These are phyloP conservation scores for Melanaphis sacchari DNA, from an alignment of 1,140 invertebrate species.

Conservation along the genomic window DNA sequence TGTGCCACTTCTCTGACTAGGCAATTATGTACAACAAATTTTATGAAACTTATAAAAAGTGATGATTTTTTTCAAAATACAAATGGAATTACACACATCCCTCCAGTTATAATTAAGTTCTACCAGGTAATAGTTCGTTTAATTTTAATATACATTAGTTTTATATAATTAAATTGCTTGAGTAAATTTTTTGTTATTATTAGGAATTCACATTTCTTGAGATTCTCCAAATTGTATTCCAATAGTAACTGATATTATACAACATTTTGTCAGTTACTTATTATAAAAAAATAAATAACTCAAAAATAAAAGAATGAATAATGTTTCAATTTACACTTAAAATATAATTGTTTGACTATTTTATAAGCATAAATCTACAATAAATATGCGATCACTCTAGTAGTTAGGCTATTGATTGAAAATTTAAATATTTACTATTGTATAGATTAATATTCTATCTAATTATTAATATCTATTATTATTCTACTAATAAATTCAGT, in stretches of 20 bases:
- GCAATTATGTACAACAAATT: neutral
- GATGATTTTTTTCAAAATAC: neutral
- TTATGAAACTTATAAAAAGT: neutral
- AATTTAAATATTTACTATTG: neutral
- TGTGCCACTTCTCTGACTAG: too few relatives aligned
- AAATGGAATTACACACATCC: neutral
- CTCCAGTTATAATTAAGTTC: too few relatives aligned
- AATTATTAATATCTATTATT: too few relatives aligned
- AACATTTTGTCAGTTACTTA: too few relatives aligned
- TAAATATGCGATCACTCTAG: neutral
- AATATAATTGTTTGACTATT: neutral
- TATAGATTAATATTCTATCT: too few relatives aligned
- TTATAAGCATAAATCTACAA: neutral
- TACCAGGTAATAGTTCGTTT: neutral
- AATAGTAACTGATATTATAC: too few relatives aligned
- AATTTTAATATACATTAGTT: neutral
- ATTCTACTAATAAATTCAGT: neutral
- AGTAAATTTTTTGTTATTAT: neutral
- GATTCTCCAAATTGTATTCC: too few relatives aligned
- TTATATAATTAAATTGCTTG: neutral
- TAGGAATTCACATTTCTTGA: too few relatives aligned
- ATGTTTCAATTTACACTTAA: neutral
- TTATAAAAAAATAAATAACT: too few relatives aligned
- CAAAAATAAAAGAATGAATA: neutral
- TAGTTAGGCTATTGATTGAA: too few relatives aligned